A percentile compares a stretch with the other conserved stretches of the same genome.
phyloP scores from a whole-genome alignment of 35 echinoderm and acorn worm genomes.

The Hemicentrotus pulcherrimus region DNA sequence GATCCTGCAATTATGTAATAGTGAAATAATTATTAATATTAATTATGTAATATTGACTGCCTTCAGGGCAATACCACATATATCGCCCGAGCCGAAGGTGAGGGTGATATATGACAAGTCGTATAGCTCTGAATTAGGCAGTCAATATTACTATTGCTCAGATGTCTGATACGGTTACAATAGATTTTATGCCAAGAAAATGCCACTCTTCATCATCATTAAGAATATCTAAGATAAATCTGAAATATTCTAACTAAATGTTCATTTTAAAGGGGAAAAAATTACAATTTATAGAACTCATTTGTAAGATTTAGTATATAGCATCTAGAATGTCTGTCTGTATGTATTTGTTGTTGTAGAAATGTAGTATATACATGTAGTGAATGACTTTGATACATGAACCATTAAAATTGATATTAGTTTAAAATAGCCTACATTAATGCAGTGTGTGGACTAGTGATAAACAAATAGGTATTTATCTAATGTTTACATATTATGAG shows the following conservation, averaged over 20 bases:
- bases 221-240: background rate
- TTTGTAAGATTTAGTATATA: background rate
- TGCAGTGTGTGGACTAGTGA: background rate
- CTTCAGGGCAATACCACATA: no score
- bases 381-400: background rate
- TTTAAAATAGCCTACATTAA: background rate
- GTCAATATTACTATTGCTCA: no score
- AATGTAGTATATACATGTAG: background rate
- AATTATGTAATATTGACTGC: no score
- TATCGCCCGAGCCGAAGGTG: no score
- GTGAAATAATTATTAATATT: background rate
- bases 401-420: background rate
- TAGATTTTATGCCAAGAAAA: background rate
- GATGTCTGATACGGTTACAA: no score
- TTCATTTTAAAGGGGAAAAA: background rate
- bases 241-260: slow-evolving; percentile 14
- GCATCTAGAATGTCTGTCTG: background rate
- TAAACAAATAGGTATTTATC: background rate
- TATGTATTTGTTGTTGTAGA: background rate
- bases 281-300: background rate
- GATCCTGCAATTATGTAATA: background rate
- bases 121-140: no score
- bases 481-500: background rate
- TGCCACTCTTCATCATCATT: background rate
- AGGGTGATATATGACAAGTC: no score